Evolutionary conservation across 2,797 vertebrate species (phyloP).

Genomic region (Toxotes lorentzi): DNA sequence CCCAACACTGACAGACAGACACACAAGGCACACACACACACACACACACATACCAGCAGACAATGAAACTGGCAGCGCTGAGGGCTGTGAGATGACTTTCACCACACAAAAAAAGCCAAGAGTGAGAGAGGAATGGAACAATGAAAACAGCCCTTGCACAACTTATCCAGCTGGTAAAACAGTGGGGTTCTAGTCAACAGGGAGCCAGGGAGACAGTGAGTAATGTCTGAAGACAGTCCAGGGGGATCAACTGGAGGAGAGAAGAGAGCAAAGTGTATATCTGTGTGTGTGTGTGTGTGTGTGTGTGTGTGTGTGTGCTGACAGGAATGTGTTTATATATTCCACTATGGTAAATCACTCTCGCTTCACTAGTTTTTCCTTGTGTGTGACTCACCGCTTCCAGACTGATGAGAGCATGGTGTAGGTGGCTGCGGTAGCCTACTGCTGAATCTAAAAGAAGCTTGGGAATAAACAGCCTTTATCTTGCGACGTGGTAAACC

Average conservation of each 20-base stretch:
- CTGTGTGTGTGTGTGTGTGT: slow-evolving; percentile 28
- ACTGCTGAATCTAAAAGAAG: slow-evolving; percentile 41
- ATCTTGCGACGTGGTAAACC: slow-evolving; percentile 20
- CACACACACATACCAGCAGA: slow-evolving; percentile 25
- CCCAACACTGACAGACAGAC: slow-evolving; percentile 23
- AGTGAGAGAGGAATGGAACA: slow-evolving; percentile 62
- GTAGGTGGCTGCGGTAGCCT: slow-evolving; percentile 61
- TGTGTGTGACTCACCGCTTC: slow-evolving; percentile 67
- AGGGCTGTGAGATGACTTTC: slow-evolving; percentile 48
- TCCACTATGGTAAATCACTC: slow-evolving; percentile 61
- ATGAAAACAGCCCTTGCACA: slow-evolving; percentile 68
- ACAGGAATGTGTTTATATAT: slow-evolving; percentile 63
- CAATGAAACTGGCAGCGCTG: slow-evolving; percentile 39
- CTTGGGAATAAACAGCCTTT: slow-evolving; percentile 22
- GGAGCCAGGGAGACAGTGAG: slow-evolving; percentile 68
- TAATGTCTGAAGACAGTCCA: slow-evolving; percentile 73
- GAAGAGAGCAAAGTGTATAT: slow-evolving; percentile 40
- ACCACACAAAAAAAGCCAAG: slow-evolving; percentile 46
- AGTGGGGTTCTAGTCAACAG: slow-evolving; percentile 50
- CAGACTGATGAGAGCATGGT: slow-evolving; percentile 54
- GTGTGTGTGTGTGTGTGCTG: slow-evolving; percentile 30
- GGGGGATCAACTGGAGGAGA: slow-evolving; percentile 51
- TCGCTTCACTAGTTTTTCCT: slow-evolving; percentile 54
- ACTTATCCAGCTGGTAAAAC: slow-evolving; percentile 71
- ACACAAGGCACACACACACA: slow-evolving; percentile 2